phyloP scores from a whole-genome alignment of 1,140 invertebrate genomes.

The Acromyrmex echinatior region DNA sequence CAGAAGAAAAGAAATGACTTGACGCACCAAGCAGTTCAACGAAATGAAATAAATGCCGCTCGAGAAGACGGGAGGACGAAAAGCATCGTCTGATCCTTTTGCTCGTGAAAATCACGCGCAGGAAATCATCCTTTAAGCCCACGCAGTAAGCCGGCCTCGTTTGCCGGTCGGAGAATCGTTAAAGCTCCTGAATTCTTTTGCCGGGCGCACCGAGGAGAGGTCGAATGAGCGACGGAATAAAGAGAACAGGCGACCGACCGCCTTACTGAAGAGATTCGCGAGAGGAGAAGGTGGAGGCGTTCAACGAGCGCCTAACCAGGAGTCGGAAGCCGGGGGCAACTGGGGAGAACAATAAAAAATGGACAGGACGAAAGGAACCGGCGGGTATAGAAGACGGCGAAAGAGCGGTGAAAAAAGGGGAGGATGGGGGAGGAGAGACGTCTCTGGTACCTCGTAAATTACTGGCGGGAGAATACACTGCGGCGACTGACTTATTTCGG shows the following conservation, averaged over 20 bases:
- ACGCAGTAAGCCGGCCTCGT: conserved; percentile 46
- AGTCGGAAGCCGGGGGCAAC: conserved; percentile 68
- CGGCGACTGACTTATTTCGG: conserved; percentile 65
- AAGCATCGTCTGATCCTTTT: conserved; percentile 36
- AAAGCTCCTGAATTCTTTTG: conserved; percentile 70
- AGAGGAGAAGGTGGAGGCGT: conserved; percentile 33
- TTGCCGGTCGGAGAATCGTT: conserved; percentile 69
- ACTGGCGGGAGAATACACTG: conserved; percentile 64
- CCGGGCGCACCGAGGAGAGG: conserved; percentile 39
- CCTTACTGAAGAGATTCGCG: conserved; percentile 64
- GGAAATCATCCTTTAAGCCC: conserved; percentile 52
- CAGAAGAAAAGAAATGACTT: not conserved
- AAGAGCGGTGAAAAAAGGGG: not conserved
- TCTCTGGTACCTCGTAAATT: conserved; percentile 70
- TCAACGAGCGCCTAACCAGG: conserved; percentile 62
- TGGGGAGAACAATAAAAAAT: conserved; percentile 72
- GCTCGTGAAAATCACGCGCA: conserved; percentile 58
- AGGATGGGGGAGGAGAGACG: not conserved
- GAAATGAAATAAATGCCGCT: conserved; percentile 12
- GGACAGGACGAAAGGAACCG: conserved; percentile 47
- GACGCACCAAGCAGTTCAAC: not conserved
- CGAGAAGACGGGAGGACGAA: not conserved
- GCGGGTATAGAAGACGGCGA: conserved; percentile 17
- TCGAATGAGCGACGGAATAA: conserved; percentile 67
- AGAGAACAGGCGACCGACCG: conserved; percentile 62